Percentiles rank a stretch among this genome's conserved stretches.
Conservation (phyloP, 2,113 vertebrate genomes). For the Microcebus ravelobensis region DNA sequence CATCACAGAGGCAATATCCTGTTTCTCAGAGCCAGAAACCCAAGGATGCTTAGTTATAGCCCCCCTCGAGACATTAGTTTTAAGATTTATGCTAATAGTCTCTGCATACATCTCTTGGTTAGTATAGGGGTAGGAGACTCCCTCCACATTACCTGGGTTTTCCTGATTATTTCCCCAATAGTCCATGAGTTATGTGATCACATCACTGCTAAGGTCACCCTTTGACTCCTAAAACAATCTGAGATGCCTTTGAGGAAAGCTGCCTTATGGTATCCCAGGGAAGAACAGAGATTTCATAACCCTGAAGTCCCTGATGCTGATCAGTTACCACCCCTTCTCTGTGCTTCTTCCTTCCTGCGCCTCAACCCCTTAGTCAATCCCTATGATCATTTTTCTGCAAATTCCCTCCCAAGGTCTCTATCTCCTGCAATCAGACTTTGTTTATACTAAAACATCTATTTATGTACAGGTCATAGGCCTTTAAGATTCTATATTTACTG, state of each 20-base stretch:
- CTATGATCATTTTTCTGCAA: neutral
- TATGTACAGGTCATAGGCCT: conserved; percentile 16
- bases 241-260: conserved; percentile 4
- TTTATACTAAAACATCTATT: conserved; percentile 18
- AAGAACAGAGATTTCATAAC: neutral
- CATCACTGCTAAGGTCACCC: neutral
- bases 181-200: neutral
- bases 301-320: neutral
- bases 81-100: conserved; percentile 16
- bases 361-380: neutral
- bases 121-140: neutral
- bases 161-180: neutral
- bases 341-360: neutral
- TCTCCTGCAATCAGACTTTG: neutral
- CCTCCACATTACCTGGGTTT: neutral
- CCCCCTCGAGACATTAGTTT: conserved; percentile 9
- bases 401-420: neutral
- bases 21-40: neutral
- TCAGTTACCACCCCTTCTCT: neutral
- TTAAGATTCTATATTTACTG: conserved; percentile 43
- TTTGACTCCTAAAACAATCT: neutral
- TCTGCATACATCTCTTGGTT: neutral
- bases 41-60: conserved; percentile 22
- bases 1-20: conserved; percentile 35
- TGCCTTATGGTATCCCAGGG: neutral